phyloP scores from a whole-genome alignment of 2,888 invertebrate genomes.

The Monochamus alternatus region DNA sequence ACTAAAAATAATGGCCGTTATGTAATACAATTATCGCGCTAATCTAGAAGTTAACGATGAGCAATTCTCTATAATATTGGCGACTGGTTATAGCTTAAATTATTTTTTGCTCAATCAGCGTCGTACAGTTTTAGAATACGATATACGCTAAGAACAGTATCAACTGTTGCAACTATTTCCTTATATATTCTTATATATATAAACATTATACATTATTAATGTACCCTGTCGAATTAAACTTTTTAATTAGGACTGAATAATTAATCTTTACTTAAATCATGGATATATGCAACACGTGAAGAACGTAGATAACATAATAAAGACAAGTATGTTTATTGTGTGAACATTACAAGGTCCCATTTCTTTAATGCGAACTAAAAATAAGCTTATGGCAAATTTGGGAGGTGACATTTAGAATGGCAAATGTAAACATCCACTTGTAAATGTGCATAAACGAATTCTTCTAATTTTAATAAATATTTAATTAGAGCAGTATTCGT shows the following conservation, averaged over 20 bases:
- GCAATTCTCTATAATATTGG: not conserved
- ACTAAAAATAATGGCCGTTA: too few species aligned
- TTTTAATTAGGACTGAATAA: not conserved
- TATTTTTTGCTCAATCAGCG: not conserved
- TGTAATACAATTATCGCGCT: too few species aligned
- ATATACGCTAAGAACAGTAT: not conserved
- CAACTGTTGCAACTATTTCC: not conserved
- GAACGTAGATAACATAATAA: not conserved
- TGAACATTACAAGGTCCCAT: conserved; percentile 8
- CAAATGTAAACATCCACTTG: not conserved
- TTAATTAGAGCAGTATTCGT: too few species aligned
- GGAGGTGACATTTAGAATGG: not conserved
- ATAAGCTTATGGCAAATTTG: not conserved
- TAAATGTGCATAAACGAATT: too few species aligned
- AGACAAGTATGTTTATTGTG: not conserved
- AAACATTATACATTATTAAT: conserved; percentile 7
- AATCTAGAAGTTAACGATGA: too few species aligned
- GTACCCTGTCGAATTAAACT: not conserved
- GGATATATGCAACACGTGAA: not conserved
- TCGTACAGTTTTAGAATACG: not conserved
- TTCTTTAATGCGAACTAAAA: not conserved
- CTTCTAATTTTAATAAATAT: too few species aligned
- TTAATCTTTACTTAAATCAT: not conserved
- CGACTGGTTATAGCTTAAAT: not conserved
- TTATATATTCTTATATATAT: not conserved